Conservation (phyloP, 2,888 invertebrate genomes). For the Drosophila monieri region DNA sequence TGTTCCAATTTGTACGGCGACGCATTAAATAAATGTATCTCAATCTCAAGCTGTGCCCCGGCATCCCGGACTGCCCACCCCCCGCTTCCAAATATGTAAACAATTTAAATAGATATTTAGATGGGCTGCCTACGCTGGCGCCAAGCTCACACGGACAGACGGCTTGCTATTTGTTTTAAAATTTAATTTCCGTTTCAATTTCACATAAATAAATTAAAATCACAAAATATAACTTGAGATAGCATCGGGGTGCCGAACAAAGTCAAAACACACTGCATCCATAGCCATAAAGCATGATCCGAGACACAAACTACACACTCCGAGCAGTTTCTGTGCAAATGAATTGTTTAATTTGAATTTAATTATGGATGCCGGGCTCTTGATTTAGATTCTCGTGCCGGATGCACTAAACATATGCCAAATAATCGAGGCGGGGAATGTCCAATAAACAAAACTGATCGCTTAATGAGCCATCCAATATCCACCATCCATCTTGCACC, state of each 20-base stretch:
- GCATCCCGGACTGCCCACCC: conserved; percentile 33
- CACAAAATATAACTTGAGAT: conserved; percentile 46
- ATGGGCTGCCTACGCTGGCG: conserved; percentile 82
- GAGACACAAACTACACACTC: neutral
- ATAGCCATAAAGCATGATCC: conserved; percentile 28
- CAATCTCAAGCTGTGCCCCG: conserved; percentile 73
- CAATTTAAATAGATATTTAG: conserved; percentile 77
- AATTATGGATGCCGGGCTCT: conserved; percentile 31
- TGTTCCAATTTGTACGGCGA: conserved; percentile 71
- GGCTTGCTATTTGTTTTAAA: conserved; percentile 71
- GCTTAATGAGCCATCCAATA: conserved; percentile 49
- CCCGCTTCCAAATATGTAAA: conserved; percentile 67
- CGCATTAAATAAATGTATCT: conserved; percentile 77
- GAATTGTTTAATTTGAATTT: conserved; percentile 46
- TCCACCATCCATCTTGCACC: conserved; percentile 26
- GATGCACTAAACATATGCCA: conserved; percentile 76
- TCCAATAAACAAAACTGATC: conserved; percentile 66
- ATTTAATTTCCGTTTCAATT: conserved; percentile 83
- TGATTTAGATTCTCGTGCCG: conserved; percentile 57
- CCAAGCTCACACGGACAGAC: conserved; percentile 55
- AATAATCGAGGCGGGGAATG: conserved; percentile 52
- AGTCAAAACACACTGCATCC: conserved; percentile 47
- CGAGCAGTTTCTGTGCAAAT: conserved; percentile 28
- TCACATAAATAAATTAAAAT: conserved; percentile 80
- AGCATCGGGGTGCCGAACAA: conserved; percentile 31